Conservation (phyloP, 2,888 invertebrate genomes). For the Volucella zonaria region DNA sequence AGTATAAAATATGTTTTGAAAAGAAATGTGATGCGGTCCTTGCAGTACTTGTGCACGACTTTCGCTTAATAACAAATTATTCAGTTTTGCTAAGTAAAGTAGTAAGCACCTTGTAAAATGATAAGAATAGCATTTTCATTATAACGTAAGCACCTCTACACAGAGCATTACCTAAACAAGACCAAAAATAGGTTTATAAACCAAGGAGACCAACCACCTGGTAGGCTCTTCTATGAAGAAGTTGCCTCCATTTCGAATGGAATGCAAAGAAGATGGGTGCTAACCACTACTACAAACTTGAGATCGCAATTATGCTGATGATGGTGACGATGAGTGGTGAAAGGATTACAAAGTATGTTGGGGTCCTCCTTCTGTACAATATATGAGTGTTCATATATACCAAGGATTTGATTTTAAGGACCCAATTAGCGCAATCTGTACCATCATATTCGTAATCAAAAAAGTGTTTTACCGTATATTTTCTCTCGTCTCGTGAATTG, state of each 20-base stretch:
- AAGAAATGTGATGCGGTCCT: slow-evolving; percentile 65
- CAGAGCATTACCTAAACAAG: slow-evolving; percentile 71
- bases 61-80: slow-evolving; percentile 72
- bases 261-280: slow-evolving; percentile 72
- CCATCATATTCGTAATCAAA: slow-evolving; percentile 59
- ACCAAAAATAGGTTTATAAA: slow-evolving; percentile 73
- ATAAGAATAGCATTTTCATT: slow-evolving; percentile 74
- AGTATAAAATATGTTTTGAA: slow-evolving; percentile 66
- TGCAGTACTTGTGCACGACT: slow-evolving; percentile 62
- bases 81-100: slow-evolving; percentile 65
- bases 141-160: slow-evolving; percentile 73
- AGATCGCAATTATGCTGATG: slow-evolving; percentile 73
- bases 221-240: slow-evolving; percentile 67
- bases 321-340: slow-evolving; percentile 73
- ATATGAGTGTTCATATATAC: slow-evolving; percentile 64
- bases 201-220: slow-evolving; percentile 71
- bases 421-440: slow-evolving; percentile 76
- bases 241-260: slow-evolving; percentile 70
- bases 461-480: slow-evolving; percentile 32
- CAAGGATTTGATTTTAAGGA: slow-evolving; percentile 75
- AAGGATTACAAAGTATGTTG: slow-evolving; percentile 71
- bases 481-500: slow-evolving; percentile 43
- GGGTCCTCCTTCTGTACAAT: slow-evolving; percentile 67
- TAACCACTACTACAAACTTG: slow-evolving; percentile 72
- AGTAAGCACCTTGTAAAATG: slow-evolving; percentile 63